Base-by-base conservation (phyloP, 2,888 invertebrate species). In the Nomada ruficornis region DNA sequence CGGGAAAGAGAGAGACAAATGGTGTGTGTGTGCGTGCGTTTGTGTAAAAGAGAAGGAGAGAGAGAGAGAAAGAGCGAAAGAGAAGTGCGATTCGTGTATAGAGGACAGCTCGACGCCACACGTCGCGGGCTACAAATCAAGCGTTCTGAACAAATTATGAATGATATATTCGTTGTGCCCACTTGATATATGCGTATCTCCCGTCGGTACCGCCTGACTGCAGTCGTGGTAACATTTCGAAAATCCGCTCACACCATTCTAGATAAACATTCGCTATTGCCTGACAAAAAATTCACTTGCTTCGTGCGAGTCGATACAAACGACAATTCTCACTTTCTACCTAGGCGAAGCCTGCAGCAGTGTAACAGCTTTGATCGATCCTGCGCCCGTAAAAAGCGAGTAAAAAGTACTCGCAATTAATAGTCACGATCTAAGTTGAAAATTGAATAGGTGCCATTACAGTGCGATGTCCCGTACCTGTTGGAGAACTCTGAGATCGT, bases 61-160 rank as follows among this genome's bases (percentile, higher is more conserved):
- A 20, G n/a, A 13, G 44, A 50, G 50, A 47, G 65, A 50, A n/a
- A 23, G 85, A 84, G 80, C 75, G 73, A 71, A 83, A 82, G 73
- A 70, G 88, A 15, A 15, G 88, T 44, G 62, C 13, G 52, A 57
- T 77, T 80, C 86, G 85, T 62, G 80, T 80, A 75, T 73, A 67
- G 81, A 82, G 89, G 92, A 92, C 88, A 90, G 91, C 88, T 90
- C 91, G 92, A 92, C 91, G 92, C 91, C 91, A 91, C 91, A 91
- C 92, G 91, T 92, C 91, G 91, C 90, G 87, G 88, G 91, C 93
- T 92, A 93, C 93, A 93, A 93, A 93, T 93, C 93, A 93, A 93
- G 91, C 91, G 90, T 92, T 91, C 90, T 87, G 92, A 93, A 93
- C 93, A 93, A 93, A 93, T 93, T 93, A 93, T 93, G 93, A 93